Evolutionary conservation across 92 coral and sea anemone species (phyloP).

Genomic region (Isaurus tuberculatus): DNA sequence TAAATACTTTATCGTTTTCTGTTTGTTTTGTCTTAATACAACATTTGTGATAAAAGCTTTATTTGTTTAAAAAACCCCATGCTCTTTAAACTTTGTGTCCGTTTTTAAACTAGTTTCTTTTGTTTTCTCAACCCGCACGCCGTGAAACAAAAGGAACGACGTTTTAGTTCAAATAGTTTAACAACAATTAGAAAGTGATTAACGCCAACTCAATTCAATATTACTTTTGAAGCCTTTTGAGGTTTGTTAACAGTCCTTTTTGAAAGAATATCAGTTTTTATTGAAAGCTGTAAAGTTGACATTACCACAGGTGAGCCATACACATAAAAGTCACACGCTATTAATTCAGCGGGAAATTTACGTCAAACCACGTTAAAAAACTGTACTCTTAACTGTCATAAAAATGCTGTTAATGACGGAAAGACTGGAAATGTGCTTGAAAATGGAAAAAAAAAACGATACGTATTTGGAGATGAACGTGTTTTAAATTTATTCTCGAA

Average conservation of each 20-base stretch:
- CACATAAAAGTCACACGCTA: constrained; percentile 74
- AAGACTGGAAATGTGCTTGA: constrained; percentile 24
- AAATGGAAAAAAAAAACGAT: constrained; percentile 4
- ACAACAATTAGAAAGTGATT: constrained; percentile 85
- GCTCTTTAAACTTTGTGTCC: constrained; percentile 76
- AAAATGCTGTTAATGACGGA: constrained; percentile 1
- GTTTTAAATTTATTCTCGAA: constrained; percentile 9
- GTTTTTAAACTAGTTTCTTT: constrained; percentile 66
- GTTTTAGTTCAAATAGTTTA: constrained; percentile 81
- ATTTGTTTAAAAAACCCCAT: constrained; percentile 68
- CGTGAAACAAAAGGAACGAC: constrained; percentile 74
- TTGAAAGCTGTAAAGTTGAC: constrained; percentile 29
- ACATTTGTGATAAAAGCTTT: constrained; percentile 75
- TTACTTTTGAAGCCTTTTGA: constrained; percentile 85
- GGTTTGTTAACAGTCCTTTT: constrained; percentile 68
- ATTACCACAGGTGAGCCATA: constrained; percentile 69
- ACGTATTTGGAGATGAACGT: background rate
- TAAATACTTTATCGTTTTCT: constrained; percentile 43
- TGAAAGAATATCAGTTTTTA: constrained; percentile 58
- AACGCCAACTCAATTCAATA: constrained; percentile 79
- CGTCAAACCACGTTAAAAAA: constrained; percentile 25
- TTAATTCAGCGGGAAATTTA: constrained; percentile 29
- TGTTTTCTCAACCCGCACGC: constrained; percentile 85
- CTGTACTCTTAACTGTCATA: constrained; percentile 27
- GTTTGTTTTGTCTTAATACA: constrained; percentile 60